Conservation (phyloP, 2,888 invertebrate species). For the Cheilosia scutellata region DNA sequence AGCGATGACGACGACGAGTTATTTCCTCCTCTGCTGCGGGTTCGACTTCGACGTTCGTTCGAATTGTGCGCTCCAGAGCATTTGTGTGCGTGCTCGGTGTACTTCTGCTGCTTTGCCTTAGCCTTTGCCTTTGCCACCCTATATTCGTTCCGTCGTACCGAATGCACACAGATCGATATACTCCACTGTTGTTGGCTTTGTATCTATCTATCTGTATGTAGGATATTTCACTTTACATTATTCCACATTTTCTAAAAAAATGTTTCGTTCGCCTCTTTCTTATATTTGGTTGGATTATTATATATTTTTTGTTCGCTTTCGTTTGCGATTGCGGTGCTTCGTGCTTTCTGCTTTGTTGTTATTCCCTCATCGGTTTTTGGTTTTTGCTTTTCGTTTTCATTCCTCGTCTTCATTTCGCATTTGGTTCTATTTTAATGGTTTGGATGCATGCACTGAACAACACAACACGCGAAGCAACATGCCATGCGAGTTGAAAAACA, state of each 20-base stretch:
- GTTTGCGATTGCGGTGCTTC: constrained; percentile 32
- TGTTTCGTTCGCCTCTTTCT: constrained; percentile 46
- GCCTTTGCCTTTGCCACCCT: constrained; percentile 34
- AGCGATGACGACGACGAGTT: constrained; percentile 21
- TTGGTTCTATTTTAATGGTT: constrained; percentile 75
- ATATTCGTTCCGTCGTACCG: constrained; percentile 41
- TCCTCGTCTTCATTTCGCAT: constrained; percentile 61
- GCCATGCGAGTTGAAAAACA: constrained; percentile 46
- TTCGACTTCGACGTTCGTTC: constrained; percentile 1
- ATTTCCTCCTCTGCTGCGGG: constrained; percentile 36
- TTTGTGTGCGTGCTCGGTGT: constrained; percentile 62
- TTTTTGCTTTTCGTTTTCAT: constrained; percentile 62
- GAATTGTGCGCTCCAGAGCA: constrained; percentile 63
- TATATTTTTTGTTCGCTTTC: constrained; percentile 30
- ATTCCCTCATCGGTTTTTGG: constrained; percentile 21
- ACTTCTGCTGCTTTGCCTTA: background rate
- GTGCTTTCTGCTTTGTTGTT: constrained; percentile 44
- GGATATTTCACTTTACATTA: constrained; percentile 63
- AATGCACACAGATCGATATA: constrained; percentile 67
- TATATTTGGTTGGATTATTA: constrained; percentile 37
- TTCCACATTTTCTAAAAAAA: constrained; percentile 64
- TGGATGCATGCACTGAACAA: constrained; percentile 60
- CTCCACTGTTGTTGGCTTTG: constrained; percentile 3
- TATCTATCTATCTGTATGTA: constrained; percentile 7
- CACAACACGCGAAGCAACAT: constrained; percentile 60